These are phyloP conservation scores for Plectrocnemia conspersa DNA, from an alignment of 1,140 invertebrate genomes.

Conservation along the genomic window DNA sequence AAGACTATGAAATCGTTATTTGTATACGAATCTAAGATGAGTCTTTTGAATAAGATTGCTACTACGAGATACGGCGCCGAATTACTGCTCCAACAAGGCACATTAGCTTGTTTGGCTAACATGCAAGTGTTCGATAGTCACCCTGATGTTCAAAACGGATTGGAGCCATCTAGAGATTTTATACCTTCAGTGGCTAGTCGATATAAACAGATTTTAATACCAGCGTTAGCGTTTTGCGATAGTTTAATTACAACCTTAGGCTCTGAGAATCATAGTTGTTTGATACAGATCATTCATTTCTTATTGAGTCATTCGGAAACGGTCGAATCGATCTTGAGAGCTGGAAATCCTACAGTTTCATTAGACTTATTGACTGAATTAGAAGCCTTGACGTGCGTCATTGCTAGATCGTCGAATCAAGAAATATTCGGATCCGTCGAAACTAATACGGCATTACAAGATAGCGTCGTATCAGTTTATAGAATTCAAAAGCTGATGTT, in stretches of 20 bases:
- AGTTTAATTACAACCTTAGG: conserved; percentile 77
- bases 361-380: conserved; percentile 64
- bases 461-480: conserved; percentile 50
- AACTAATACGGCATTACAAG: conserved; percentile 45
- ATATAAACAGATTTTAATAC: conserved; percentile 77
- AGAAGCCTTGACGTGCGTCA: conserved; percentile 69
- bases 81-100: conserved; percentile 68
- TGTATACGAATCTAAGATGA: conserved; percentile 85
- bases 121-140: conserved; percentile 75
- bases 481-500: conserved; percentile 66
- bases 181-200: conserved; percentile 43
- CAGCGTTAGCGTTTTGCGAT: conserved; percentile 73
- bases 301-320: conserved; percentile 76
- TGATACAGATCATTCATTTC: conserved; percentile 70
- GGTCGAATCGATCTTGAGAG: conserved; percentile 68
- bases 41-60: conserved; percentile 71
- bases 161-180: conserved; percentile 38
- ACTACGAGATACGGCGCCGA: conserved; percentile 68
- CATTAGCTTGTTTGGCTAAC: conserved; percentile 67
- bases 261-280: conserved; percentile 72
- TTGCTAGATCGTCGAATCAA: conserved; percentile 67
- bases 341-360: conserved; percentile 60
- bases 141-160: conserved; percentile 58
- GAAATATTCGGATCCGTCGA: conserved; percentile 39
- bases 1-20: conserved; percentile 72